Percentiles rank a stretch among this genome's conserved stretches.
Conservation (phyloP, 2,888 invertebrate genomes). For the Synergus gifuensis region DNA sequence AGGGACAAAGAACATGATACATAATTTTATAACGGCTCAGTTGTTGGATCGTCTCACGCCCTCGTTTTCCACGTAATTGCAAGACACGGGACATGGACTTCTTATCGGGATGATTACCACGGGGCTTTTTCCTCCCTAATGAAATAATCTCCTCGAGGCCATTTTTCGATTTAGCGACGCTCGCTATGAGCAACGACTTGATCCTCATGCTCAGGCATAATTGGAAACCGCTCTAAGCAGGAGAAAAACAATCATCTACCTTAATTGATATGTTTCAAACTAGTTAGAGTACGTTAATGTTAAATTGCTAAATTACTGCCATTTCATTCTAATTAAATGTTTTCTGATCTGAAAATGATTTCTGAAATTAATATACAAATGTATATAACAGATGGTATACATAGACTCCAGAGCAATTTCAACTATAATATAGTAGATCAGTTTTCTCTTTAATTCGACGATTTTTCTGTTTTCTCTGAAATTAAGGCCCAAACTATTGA, state of each 20-base stretch:
- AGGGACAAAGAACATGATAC: conserved; percentile 66
- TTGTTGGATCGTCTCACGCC: conserved; percentile 61
- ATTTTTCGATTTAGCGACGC: conserved; percentile 33
- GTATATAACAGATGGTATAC: no score
- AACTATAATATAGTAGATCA: no score
- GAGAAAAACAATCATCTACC: conserved; percentile 35
- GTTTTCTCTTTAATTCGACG: conserved; percentile 6
- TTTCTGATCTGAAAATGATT: neutral
- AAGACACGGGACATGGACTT: conserved; percentile 51
- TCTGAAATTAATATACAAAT: no score
- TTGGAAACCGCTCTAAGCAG: conserved; percentile 28
- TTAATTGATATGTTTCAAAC: conserved; percentile 30
- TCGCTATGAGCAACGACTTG: conserved; percentile 28
- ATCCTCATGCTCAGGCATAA: conserved; percentile 27
- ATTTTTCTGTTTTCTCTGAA: conserved; percentile 23
- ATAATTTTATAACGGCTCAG: conserved; percentile 64
- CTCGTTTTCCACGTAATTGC: conserved; percentile 63
- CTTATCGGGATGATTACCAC: conserved; percentile 51
- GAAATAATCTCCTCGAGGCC: conserved; percentile 23
- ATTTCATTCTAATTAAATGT: conserved; percentile 10
- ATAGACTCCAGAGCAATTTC: no score
- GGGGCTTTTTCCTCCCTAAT: conserved; percentile 28
- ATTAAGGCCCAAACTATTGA: conserved; percentile 27
- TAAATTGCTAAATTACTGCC: neutral
- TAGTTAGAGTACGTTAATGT: conserved; percentile 1